Evolutionary conservation across 2,113 vertebrate species (phyloP), one percentile per base, ranked within the genome.

Genomic region (Balaenoptera acutorostrata): DNA sequence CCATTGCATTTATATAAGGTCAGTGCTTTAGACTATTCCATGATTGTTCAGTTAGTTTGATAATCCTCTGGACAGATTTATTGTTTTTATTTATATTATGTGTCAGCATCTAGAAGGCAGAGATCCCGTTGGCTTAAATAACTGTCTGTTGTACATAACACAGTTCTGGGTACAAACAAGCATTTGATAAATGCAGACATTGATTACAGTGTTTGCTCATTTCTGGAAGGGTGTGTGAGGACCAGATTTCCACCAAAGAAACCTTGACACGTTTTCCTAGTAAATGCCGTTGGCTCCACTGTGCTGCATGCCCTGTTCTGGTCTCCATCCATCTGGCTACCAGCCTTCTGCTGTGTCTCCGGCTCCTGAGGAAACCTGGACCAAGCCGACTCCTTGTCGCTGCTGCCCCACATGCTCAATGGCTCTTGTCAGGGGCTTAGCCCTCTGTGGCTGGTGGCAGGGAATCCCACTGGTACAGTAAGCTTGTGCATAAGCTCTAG

Each of bases 71-170:
- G 96, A 90, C 96, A 97, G 95, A 90, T 97, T 96, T 96, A 95
- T 66, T 97, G 97, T 97, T 98, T 97, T 97, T 97, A 96, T 97
- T 97, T 97, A 98, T 96, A 94, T 89, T 93, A 93, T 94, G 92
- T 92, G 95, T 97, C 61, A 85, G 93, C 93, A 93, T 97, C 77
- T 66, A 92, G 49, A 93, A 93, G 96, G 81, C 97, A 98, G 93
- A 93, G 80, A 88, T 59, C 59, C 0, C 77, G 95, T 96, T 98
- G 95, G 95, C 87, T 97, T 95, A 81, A 94, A 91, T 96, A 95
- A 78, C 44, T 96, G 61, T 96, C 80, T 94, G 77, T 96, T 93
- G 92, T 95, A 78, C 33, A 29, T 75, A 75, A 90, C 85, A 63
- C 13, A 77, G 72, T 72, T 88, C 93, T 95, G 92, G 87, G 59